Percentiles rank a stretch among this genome's conserved stretches.
phyloP scores from a whole-genome alignment of 2,113 vertebrate species.

The Engystomops pustulosus region DNA sequence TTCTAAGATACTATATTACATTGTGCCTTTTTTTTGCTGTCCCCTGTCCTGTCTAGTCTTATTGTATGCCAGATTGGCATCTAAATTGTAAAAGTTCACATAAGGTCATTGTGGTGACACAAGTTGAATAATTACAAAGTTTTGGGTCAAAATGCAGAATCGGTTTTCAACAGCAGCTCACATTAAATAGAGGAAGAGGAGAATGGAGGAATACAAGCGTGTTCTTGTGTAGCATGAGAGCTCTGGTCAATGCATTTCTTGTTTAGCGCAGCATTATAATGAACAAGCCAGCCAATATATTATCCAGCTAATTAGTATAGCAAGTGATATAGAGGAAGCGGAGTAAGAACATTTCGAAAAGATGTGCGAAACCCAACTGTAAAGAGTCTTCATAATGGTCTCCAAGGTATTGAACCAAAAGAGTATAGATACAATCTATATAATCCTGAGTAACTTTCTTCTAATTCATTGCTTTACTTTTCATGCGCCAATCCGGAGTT shows the following conservation, averaged over 20 bases:
- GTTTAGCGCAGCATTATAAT: slow-evolving; percentile 8
- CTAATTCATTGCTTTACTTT: background rate
- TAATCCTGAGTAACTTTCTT: background rate
- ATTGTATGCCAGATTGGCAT: background rate
- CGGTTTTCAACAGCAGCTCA: background rate
- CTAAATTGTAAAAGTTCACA: background rate
- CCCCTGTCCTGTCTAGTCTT: background rate
- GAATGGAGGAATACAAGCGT: background rate
- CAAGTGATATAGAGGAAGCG: background rate
- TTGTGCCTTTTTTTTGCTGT: background rate
- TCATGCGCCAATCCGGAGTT: too few species aligned
- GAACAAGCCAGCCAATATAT: slow-evolving; percentile 8
- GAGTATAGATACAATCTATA: background rate
- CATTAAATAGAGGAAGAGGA: background rate
- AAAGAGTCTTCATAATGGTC: background rate
- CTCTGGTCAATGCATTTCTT: background rate
- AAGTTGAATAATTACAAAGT: background rate
- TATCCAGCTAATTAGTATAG: slow-evolving; percentile 4
- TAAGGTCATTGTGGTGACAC: background rate
- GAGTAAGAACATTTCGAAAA: background rate
- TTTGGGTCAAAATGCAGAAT: background rate
- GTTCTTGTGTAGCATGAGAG: slow-evolving; percentile 5
- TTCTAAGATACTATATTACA: background rate
- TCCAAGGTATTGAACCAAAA: background rate
- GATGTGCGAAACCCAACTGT: background rate